Evolutionary conservation across 2,888 invertebrate genomes (phyloP), one percentile per base, ranked within the genome.

Genomic region (Alcis repandata): DNA sequence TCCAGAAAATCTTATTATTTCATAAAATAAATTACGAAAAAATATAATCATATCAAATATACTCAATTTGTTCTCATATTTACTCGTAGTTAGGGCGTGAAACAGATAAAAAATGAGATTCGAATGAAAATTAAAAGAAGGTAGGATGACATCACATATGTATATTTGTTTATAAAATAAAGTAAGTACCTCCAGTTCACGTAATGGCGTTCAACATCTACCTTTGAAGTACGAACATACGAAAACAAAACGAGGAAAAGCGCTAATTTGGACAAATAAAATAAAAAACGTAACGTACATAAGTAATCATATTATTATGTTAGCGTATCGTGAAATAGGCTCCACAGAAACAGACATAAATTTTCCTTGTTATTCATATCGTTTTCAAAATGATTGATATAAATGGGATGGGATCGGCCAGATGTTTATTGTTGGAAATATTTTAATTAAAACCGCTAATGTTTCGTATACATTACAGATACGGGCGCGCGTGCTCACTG

Each of bases 281-380:
- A 41, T 46, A 51, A 63, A 63, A 46, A 63, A 49, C 32, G 41
- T 22, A 11, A 41, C 46, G 54, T 54, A 27, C 15, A 66, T 63
- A 68, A 67, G 60, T 69, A 67, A 63, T 69, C 63, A 61, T 62
- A 69, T 67, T 46, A 68, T 51, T 51, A 41, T 2, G 27, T 27
- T 56, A 15, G 51, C 49, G 51, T 45, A 27, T 27, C 27, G 27
- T 27, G 27, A 27, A 27, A 27, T 27, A 27, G 27, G 27, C 27
- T 27, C 27, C 27, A 51, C 10, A 17, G 1, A 51, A 51, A 51
- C 32, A 53, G 10, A 33, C 33, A 33, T 51, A 22, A 36, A 27
- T 27, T 27, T 27, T 27, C 27, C 27, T 27, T 8, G 22, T 48
- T 57, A 45, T 45, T 45, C 17, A 19, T 45, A 20, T 45, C 10